Base-by-base conservation (phyloP, 2,797 vertebrate species). In the Pangasius krempfi region DNA sequence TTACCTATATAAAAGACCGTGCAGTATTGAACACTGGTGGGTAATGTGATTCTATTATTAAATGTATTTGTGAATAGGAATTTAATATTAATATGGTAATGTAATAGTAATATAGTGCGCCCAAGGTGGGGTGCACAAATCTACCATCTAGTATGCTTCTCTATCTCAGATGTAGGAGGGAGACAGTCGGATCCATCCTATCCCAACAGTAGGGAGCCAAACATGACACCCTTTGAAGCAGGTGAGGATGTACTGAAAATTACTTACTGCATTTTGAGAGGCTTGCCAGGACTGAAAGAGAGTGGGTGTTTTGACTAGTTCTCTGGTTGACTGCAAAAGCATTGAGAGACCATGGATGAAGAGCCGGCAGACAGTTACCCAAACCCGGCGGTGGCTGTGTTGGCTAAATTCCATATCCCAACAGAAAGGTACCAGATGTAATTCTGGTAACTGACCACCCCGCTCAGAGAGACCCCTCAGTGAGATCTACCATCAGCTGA, bases 201-300 rank as follows among this genome's bases (percentile, higher is more conserved):
- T 66, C 27, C 60, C 7, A n/a, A 66, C 60, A 30, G 40, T 44
- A 84, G 1, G 40, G 27, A 64, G 50, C 16, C 44, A 52, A 84
- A 84, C 82, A 50, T 30, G 60, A 84, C 60, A 84, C 37, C 44
- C 27, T 30, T 84, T 66, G 82, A 84, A 84, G 60, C 40, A 66
- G 44, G 40, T 84, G n/a, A 84, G 58, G 81, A 83, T 47, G 44
- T 44, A 64, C 81, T 60, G 60, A 66, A 84, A 66, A 84, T 84
- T 27, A 84, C 40, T 47, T 66, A n/a, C 37, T n/a, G 25, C 37
- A 83, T 83, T 66, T 84, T 50, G 82, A 66, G 44, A 66, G 40
- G 27, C 60, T 66, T 84, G 82, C 82, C 79, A 84, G 40, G 37
- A 47, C 27, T 66, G 82, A 84, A 84, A 66, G 60, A 47, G 81